Conservation (phyloP, 2,888 invertebrate species). For the Ectropis crepuscularia region DNA sequence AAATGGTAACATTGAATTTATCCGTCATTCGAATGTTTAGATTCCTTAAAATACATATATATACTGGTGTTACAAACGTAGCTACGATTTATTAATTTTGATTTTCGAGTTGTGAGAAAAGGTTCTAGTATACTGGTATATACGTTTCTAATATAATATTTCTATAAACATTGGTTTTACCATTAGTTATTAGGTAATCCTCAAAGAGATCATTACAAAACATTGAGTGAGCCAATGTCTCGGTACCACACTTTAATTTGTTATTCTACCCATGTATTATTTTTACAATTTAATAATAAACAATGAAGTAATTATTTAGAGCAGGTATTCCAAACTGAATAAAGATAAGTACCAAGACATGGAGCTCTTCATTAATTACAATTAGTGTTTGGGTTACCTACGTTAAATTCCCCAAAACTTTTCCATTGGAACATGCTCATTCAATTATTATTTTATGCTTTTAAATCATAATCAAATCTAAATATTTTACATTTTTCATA, state of each 20-base stretch:
- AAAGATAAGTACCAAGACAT: conserved; percentile 10
- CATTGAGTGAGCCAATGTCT: conserved; percentile 6
- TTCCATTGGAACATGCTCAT: conserved; percentile 22
- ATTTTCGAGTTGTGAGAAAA: conserved; percentile 15
- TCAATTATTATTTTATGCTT: conserved; percentile 2
- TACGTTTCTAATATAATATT: conserved; percentile 40
- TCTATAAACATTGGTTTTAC: conserved; percentile 49
- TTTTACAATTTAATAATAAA: too few relatives aligned
- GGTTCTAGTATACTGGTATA: conserved; percentile 34
- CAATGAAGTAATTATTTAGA: too few relatives aligned
- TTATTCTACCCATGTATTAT: too few relatives aligned
- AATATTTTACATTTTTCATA: neutral
- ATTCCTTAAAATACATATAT: too few relatives aligned
- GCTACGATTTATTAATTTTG: neutral
- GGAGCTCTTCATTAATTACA: neutral
- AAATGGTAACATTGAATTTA: too few relatives aligned
- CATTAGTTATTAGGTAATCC: conserved; percentile 45
- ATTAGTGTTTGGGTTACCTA: neutral
- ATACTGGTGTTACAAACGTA: neutral
- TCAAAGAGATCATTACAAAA: conserved; percentile 22
- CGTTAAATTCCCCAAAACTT: conserved; percentile 4
- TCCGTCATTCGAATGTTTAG: too few relatives aligned
- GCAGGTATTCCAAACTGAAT: too few relatives aligned
- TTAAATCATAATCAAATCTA: conserved; percentile 7
- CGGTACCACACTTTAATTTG: neutral